Base-by-base conservation (phyloP, 2,113 vertebrate species). In the Helogale parvula region DNA sequence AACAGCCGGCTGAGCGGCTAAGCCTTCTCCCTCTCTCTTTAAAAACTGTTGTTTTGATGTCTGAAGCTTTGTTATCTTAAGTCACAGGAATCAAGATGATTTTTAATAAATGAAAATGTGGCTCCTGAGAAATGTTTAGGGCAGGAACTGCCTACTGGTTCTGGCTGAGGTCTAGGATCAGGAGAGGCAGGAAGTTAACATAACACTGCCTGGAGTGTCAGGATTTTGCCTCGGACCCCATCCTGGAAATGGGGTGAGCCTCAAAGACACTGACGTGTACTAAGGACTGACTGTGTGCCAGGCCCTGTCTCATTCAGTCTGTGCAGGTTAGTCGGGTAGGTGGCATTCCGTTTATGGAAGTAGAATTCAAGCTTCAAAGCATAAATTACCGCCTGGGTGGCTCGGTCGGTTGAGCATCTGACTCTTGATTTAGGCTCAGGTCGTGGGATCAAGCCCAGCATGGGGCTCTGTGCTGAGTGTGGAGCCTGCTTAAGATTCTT, bases 51-150 rank as follows among this genome's bases (percentile, higher is more conserved):
- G 66, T 90, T 94, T 92, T 85, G 76, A 88, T 38, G 57, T 89
- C 88, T 65, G 76, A 76, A 90, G 31, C n/a, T 96, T 74, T 93
- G 94, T 97, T 92, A 79, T 92, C 52, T 63, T 88, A 57, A 95
- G 80, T 93, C 83, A 41, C 25, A 87, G 57, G 76, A 90, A 94
- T 90, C n/a, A 65, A 89, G 80, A 54, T 50, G 23, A 72, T 63
- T 91, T 84, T 93, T 54, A 68, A 31, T 77, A 81, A 94, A 31
- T 71, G 81, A 77, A 94, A 81, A 33, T 27, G 66, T 45, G 72
- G n/a, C 88, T 95, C 14, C 8, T 77, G 77, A 74, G 71, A 84
- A 93, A 47, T 31, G 72, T 31, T 79, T 21, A 35, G 35, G 91
- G 11, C 68, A 89, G 72, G 71, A 95, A 76, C 63, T 25, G 47